Evolutionary conservation across 2,888 invertebrate genomes (phyloP).

Genomic region (Antitype chi): DNA sequence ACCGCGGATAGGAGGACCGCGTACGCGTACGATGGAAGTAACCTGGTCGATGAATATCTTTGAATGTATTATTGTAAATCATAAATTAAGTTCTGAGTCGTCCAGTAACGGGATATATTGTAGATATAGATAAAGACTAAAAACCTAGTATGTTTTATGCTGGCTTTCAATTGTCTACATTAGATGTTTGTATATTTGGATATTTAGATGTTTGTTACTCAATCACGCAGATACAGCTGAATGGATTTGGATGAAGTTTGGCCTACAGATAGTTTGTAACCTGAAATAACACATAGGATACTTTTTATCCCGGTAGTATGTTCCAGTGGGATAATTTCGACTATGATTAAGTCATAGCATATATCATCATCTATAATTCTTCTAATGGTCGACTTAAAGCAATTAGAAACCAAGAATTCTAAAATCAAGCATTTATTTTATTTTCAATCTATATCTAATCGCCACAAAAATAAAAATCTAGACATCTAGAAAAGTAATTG

Average conservation of each 20-base stretch:
- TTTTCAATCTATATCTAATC: conserved; percentile 12
- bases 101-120: background rate
- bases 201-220: too few species aligned
- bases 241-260: too few species aligned
- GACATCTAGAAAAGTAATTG: conserved; percentile 20
- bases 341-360: too few species aligned
- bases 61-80: background rate
- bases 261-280: too few species aligned
- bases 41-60: conserved; percentile 76
- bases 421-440: background rate
- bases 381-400: background rate
- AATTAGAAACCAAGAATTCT: conserved; percentile 10
- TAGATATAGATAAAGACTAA: background rate
- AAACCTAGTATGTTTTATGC: too few species aligned
- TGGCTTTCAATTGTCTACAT: background rate
- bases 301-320: too few species aligned
- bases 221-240: too few species aligned
- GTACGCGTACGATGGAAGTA: conserved; percentile 91
- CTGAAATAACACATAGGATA: too few species aligned
- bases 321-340: too few species aligned
- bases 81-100: background rate
- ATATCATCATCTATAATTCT: background rate
- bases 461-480: background rate
- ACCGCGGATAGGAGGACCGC: conserved; percentile 89
- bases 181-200: background rate